Evolutionary conservation across 1,140 invertebrate genomes (phyloP).

Genomic region (Ephestia elutella): DNA sequence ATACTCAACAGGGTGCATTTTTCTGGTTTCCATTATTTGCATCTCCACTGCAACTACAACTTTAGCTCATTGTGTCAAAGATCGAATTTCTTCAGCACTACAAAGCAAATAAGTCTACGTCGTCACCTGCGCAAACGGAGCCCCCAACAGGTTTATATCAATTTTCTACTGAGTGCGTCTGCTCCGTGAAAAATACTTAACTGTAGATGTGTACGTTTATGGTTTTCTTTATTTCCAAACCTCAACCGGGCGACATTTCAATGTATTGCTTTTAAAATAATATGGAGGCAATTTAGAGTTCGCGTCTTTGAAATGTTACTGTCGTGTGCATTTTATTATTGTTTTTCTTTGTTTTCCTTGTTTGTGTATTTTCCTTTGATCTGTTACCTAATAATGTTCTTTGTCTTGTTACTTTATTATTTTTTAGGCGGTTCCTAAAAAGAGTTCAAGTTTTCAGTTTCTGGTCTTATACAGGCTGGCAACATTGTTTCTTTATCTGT

Average conservation of each 20-base stretch:
- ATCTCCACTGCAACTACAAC: constrained; percentile 23
- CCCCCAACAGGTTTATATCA: constrained; percentile 68
- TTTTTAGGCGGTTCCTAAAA: not conserved
- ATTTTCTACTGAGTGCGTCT: constrained; percentile 69
- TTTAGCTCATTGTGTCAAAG: constrained; percentile 23
- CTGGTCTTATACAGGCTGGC: no score
- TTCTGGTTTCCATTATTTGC: constrained; percentile 46
- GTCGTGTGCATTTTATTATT: not conserved
- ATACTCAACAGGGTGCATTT: constrained; percentile 59
- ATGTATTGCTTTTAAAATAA: constrained; percentile 2
- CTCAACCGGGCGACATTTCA: not conserved
- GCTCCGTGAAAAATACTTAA: constrained; percentile 62
- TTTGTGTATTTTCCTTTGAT: not conserved
- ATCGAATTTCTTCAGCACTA: constrained; percentile 22
- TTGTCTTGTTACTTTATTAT: not conserved
- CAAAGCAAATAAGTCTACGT: constrained; percentile 46
- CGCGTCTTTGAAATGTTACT: not conserved
- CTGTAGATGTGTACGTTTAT: constrained; percentile 40
- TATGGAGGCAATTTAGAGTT: not conserved
- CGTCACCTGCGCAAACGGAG: constrained; percentile 59
- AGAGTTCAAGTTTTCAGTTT: no score
- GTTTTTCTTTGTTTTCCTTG: not conserved
- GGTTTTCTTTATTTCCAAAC: constrained; percentile 26
- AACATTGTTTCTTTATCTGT: no score
- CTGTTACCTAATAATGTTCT: not conserved